Evolutionary conservation across 2,113 vertebrate genomes (phyloP).

Genomic region (Hippocampus zosterae): DNA sequence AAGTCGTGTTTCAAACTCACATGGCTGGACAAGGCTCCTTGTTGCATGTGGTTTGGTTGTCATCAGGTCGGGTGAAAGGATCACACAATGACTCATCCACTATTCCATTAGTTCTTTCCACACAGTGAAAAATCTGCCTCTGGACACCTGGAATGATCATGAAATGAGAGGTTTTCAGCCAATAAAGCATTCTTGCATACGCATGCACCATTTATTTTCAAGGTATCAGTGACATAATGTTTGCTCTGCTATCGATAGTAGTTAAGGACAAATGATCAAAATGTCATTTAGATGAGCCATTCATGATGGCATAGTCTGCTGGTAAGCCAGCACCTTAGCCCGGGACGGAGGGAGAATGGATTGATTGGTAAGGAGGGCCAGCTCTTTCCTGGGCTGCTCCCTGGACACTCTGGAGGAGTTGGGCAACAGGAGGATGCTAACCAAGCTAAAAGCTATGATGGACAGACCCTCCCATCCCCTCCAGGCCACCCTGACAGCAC

Average conservation of each 20-base stretch:
- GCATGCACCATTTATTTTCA: neutral
- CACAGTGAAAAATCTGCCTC: constrained; percentile 80
- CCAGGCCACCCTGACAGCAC: too few relatives aligned
- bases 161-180: neutral
- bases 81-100: constrained; percentile 84
- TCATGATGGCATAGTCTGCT: too few relatives aligned
- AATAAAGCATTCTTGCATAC: neutral
- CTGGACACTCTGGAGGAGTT: too few relatives aligned
- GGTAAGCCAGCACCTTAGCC: too few relatives aligned
- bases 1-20: constrained; percentile 56
- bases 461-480: too few relatives aligned
- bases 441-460: too few relatives aligned
- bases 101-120: constrained; percentile 77
- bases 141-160: constrained; percentile 76
- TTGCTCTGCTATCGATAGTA: neutral
- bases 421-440: too few relatives aligned
- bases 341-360: too few relatives aligned
- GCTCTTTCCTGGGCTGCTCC: too few relatives aligned
- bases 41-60: constrained; percentile 77
- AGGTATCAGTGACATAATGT: neutral
- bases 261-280: neutral
- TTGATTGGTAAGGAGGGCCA: too few relatives aligned
- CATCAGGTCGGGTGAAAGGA: constrained; percentile 71
- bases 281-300: neutral
- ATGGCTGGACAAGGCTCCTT: constrained; percentile 83